Base-by-base conservation (phyloP, 2,797 vertebrate genomes). In the Typhlichthys subterraneus region DNA sequence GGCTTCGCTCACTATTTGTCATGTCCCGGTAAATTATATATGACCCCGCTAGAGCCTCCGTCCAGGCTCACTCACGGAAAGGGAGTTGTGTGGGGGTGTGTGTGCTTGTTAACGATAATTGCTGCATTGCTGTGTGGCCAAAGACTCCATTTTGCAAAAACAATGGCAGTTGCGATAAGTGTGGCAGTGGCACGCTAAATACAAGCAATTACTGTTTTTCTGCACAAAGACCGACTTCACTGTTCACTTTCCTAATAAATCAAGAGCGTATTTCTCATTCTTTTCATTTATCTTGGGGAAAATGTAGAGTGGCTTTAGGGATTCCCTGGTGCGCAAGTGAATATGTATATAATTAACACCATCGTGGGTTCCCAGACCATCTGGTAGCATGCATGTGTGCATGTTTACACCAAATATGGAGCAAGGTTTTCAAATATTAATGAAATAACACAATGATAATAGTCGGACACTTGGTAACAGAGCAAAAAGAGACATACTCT, bases 1-100 rank as follows among this genome's bases (percentile, higher is more conserved):
- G 4, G 15, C 9, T 9, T 19, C 2, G n/a, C 9, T 51, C 49
- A 51, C 14, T 51, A 51, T 19, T 14, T 51, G 49, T 54, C 66
- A 63, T 75, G 49, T 17, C 53, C 54, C 74, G 72, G 71, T 57
- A 70, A 53, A 42, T 67, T 38, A 79, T 65, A 72, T 19, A 72
- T 65, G 9, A 42, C 64, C 63, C 42, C 63, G 79, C 61, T 52
- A 66, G 51, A 78, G 17, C 45, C 61, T 55, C 31, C 14, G 65
- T 72, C 58, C 56, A 45, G 71, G 47, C 57, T 59, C 59, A 45
- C 58, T 45, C 63, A 82, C 56, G 54, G 65, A 77, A 82, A 84
- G 62, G 80, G 12, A 66, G 65, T 59, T 61, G 75, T 56, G 67
- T 75, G 48, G 51, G 67, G 48, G 51, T 15, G 10, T 54, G 56